Percentiles rank a stretch among this genome's conserved stretches.
These are phyloP conservation scores for Psittacula echo DNA, from an alignment of 2,797 vertebrate species.

Conservation along the genomic window DNA sequence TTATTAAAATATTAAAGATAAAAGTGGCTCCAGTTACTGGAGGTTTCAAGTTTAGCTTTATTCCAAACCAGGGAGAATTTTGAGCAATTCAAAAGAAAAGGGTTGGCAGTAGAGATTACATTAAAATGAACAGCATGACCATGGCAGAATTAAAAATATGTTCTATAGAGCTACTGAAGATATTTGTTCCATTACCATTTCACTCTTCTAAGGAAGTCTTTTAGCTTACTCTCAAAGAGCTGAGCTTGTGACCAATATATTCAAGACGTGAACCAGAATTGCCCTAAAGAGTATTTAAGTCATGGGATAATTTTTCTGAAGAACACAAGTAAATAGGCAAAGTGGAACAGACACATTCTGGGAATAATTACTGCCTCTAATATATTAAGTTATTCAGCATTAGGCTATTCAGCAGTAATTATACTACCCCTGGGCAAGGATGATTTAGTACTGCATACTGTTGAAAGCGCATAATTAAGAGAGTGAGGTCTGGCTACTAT, in stretches of 20 bases:
- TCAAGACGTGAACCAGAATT: neutral
- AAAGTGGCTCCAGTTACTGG: neutral
- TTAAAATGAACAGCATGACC: constrained; percentile 17
- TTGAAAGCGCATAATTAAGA: constrained; percentile 44
- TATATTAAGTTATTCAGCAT: constrained; percentile 55
- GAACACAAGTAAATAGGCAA: constrained; percentile 51
- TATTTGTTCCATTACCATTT: constrained; percentile 34
- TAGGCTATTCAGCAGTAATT: constrained; percentile 62
- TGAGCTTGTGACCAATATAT: constrained; percentile 12
- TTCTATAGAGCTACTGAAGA: constrained; percentile 6
- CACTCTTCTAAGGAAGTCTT: neutral
- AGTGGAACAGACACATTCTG: constrained; percentile 41
- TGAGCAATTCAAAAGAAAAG: constrained; percentile 15
- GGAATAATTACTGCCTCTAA: constrained; percentile 48
- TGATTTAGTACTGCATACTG: constrained; percentile 42
- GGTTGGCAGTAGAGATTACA: constrained; percentile 20
- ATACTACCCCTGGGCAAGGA: constrained; percentile 53
- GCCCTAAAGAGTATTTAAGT: constrained; percentile 34
- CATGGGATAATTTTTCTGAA: constrained; percentile 46
- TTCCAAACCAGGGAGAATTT: neutral
- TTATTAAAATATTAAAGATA: constrained; percentile 49
- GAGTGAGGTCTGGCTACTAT: constrained; percentile 52
- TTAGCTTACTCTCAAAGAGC: neutral
- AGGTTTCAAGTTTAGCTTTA: constrained; percentile 21
- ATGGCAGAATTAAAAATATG: constrained; percentile 30